Evolutionary conservation across 1,140 invertebrate species (phyloP).

Genomic region (Latrodectus geometricus): DNA sequence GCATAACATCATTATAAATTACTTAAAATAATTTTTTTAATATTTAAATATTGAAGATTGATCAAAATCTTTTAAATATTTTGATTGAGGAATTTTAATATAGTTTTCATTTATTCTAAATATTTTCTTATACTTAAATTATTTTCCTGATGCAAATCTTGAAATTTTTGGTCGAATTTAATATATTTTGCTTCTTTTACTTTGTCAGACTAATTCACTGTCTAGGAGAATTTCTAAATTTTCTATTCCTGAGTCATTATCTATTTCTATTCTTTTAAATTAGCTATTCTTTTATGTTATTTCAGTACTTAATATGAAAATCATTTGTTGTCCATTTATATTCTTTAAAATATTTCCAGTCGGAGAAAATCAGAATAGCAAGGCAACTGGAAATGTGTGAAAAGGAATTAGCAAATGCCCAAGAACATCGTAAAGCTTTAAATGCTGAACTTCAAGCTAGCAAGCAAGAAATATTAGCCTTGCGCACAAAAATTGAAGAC

Average conservation of each 20-base stretch:
- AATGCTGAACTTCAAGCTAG: conserved; percentile 30
- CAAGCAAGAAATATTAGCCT: conserved; percentile 1
- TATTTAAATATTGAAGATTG: too few relatives aligned
- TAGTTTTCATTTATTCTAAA: too few relatives aligned
- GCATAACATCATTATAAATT: too few relatives aligned
- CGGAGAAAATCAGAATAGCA: conserved; percentile 27
- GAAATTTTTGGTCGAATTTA: too few relatives aligned
- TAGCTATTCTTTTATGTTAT: background rate
- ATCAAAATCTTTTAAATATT: too few relatives aligned
- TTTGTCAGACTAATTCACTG: too few relatives aligned
- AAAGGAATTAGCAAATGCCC: conserved; percentile 32
- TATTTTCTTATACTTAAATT: too few relatives aligned
- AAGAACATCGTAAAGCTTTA: conserved; percentile 46
- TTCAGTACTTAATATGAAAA: background rate
- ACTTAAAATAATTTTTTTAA: too few relatives aligned
- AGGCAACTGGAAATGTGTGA: conserved; percentile 30
- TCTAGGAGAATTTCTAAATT: background rate
- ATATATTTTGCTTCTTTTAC: too few relatives aligned
- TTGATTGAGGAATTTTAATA: too few relatives aligned
- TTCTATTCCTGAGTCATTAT: background rate
- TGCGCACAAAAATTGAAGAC: conserved; percentile 27
- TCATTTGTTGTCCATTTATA: background rate
- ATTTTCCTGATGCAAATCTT: too few relatives aligned
- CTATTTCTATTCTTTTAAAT: background rate
- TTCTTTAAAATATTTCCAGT: conserved; percentile 1